phyloP scores from a whole-genome alignment of 2,888 invertebrate species.

The Leptura quadrifasciata region DNA sequence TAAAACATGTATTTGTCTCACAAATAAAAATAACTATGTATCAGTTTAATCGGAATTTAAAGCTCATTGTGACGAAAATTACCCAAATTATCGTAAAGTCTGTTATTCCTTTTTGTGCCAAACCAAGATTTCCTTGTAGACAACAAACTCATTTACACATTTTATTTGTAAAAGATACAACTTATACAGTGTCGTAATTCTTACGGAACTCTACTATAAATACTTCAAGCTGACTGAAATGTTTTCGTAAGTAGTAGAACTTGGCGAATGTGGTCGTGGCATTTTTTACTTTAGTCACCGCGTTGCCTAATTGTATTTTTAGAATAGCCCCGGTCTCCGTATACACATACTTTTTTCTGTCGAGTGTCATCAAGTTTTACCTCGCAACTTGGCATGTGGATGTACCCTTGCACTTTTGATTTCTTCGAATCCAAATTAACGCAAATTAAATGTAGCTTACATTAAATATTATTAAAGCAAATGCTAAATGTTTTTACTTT shows the following conservation, averaged over 20 bases:
- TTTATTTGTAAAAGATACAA: conserved; percentile 20
- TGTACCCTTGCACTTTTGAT: neutral
- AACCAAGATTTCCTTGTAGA: conserved; percentile 12
- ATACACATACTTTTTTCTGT: conserved; percentile 10
- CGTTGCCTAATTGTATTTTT: conserved; percentile 21
- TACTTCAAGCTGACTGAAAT: conserved; percentile 27
- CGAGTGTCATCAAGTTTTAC: neutral
- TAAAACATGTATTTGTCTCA: neutral
- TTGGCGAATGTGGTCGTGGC: conserved; percentile 18
- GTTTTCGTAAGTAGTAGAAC: conserved; percentile 28
- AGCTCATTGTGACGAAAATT: neutral
- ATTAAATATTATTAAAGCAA: neutral
- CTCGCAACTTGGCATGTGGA: neutral
- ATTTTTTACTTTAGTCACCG: conserved; percentile 33
- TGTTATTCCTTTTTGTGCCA: conserved; percentile 12
- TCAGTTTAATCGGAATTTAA: neutral
- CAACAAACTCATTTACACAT: conserved; percentile 21
- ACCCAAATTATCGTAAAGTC: neutral
- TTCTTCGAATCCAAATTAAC: neutral
- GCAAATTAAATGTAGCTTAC: no score
- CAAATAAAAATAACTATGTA: neutral
- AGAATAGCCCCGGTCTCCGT: conserved; percentile 5
- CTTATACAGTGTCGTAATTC: conserved; percentile 27
- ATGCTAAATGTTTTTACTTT: neutral
- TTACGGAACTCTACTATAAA: conserved; percentile 36